Evolutionary conservation across 1,140 invertebrate species (phyloP).

Genomic region (Mya arenaria): DNA sequence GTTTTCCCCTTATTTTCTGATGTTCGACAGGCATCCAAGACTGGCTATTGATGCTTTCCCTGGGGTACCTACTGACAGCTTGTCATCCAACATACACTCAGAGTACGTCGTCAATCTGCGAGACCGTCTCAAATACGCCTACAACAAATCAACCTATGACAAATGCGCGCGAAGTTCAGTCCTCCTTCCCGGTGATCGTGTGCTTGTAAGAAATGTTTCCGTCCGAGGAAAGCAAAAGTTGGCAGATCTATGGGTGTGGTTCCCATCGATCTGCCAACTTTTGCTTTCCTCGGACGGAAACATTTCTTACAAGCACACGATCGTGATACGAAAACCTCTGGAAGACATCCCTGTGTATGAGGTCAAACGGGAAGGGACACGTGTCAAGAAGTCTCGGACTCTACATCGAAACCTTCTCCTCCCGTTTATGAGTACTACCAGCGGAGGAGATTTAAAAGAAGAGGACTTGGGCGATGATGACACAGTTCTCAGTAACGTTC

Average conservation of each 20-base stretch:
- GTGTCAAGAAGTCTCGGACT: not conserved
- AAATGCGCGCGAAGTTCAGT: constrained; percentile 3
- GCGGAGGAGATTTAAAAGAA: no score
- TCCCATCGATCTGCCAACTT: no score
- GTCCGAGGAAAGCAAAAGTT: constrained; percentile 53
- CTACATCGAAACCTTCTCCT: constrained; percentile 41
- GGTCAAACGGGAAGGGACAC: not conserved
- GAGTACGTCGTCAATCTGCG: constrained; percentile 25
- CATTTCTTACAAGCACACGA: no score
- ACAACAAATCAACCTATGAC: constrained; percentile 36
- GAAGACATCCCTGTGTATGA: constrained; percentile 47
- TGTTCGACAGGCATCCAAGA: constrained; percentile 57
- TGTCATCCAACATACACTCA: not conserved
- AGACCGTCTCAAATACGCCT: constrained; percentile 13
- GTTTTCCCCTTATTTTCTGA: constrained; percentile 48
- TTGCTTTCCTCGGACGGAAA: no score
- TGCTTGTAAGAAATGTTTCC: constrained; percentile 42
- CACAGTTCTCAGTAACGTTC: no score
- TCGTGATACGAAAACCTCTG: constrained; percentile 36
- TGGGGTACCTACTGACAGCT: constrained; percentile 6
- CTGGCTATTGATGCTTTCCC: constrained; percentile 48
- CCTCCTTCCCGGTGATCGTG: constrained; percentile 35
- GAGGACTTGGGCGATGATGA: no score
- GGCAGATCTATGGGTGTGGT: constrained; percentile 44
- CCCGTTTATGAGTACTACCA: constrained; percentile 1